phyloP scores from a whole-genome alignment of 2,113 vertebrate species.

The Astur gentilis region DNA sequence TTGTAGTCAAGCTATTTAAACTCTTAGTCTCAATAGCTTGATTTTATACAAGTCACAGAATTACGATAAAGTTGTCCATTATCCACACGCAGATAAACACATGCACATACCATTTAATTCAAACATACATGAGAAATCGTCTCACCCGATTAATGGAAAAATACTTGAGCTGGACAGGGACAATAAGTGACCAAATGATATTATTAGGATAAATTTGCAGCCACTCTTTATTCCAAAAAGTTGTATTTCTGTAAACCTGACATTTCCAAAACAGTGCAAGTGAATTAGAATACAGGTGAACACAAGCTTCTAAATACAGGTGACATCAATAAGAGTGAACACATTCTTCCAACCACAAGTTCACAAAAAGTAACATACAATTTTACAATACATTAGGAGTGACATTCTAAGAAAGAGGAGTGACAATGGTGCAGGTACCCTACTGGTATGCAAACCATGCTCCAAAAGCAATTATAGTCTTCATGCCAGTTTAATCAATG shows the following conservation, averaged over 20 bases:
- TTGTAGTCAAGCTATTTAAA: not conserved
- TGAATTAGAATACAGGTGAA: constrained; percentile 74
- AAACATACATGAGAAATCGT: not conserved
- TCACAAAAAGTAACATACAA: constrained; percentile 10
- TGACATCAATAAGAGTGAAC: constrained; percentile 33
- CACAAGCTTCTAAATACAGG: constrained; percentile 52
- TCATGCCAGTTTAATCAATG: constrained; percentile 22
- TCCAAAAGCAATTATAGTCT: constrained; percentile 34
- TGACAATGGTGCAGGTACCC: not conserved
- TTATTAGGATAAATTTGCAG: constrained; percentile 38
- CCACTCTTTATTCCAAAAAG: constrained; percentile 71
- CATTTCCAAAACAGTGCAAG: constrained; percentile 76
- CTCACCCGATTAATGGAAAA: not conserved
- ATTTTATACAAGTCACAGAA: not conserved
- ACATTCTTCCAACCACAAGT: constrained; percentile 27
- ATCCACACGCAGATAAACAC: not conserved
- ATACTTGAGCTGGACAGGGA: not conserved
- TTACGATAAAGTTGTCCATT: not conserved
- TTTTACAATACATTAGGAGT: constrained; percentile 10
- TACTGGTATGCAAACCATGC: constrained; percentile 23
- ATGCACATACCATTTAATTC: not conserved
- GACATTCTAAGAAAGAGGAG: constrained; percentile 21
- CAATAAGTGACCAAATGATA: not conserved
- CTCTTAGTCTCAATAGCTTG: not conserved
- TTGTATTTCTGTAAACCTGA: constrained; percentile 72